A percentile compares a stretch with the other conserved stretches of the same genome.
These are phyloP conservation scores for Microtus ochrogaster DNA, from an alignment of 2,113 vertebrate genomes.

Conservation along the genomic window DNA sequence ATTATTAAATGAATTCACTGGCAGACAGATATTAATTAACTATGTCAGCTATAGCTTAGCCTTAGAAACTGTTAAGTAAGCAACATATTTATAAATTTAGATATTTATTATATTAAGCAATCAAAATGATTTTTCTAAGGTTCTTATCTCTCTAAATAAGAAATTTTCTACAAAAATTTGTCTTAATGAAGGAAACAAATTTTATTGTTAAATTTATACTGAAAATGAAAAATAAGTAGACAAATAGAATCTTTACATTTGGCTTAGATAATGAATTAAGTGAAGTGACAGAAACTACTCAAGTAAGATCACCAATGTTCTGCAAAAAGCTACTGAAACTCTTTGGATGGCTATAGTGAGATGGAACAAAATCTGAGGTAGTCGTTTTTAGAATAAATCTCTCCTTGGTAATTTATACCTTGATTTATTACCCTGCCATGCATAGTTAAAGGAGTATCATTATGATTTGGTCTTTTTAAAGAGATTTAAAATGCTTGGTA, in stretches of 20 bases:
- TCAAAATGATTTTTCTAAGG: slow-evolving; percentile 42
- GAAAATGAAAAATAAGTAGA: not conserved
- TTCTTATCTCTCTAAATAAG: not conserved
- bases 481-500: slow-evolving; percentile 55
- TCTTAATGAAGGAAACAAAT: not conserved
- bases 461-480: slow-evolving; percentile 67
- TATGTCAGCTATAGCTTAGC: not conserved
- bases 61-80: not conserved
- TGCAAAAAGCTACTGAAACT: slow-evolving; percentile 4
- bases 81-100: not conserved
- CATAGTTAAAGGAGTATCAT: not conserved
- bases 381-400: slow-evolving; percentile 11
- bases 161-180: not conserved
- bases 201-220: not conserved
- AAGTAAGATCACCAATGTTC: not conserved
- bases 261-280: slow-evolving; percentile 12
- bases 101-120: slow-evolving; percentile 34
- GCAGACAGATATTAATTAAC: slow-evolving; percentile 50
- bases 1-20: slow-evolving; percentile 20
- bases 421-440: not conserved
- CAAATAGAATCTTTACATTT: not conserved
- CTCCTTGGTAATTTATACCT: slow-evolving; percentile 22
- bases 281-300: not conserved
- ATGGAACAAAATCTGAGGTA: slow-evolving; percentile 4
- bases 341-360: not conserved